Evolutionary conservation across 1,140 invertebrate species (phyloP).

Genomic region (Eupeodes corollae): DNA sequence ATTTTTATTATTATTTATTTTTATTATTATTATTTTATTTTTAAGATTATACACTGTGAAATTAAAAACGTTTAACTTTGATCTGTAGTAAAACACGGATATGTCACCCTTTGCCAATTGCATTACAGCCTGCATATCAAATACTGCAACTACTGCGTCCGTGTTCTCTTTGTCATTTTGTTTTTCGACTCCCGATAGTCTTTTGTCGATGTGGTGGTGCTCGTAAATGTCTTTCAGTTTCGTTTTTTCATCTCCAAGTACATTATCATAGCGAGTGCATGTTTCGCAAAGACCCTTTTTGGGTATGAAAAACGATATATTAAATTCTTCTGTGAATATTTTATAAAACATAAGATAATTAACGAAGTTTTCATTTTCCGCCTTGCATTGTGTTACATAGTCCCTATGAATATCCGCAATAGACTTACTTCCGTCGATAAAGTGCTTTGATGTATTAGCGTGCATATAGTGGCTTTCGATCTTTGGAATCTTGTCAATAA

Average conservation of each 20-base stretch:
- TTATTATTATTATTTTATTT: slow-evolving; percentile 8
- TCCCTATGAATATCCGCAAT: slow-evolving; percentile 9
- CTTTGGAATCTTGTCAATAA: slow-evolving; percentile 9
- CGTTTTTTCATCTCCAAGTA: slow-evolving; percentile 3
- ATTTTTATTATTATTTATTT: no score
- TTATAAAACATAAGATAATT: slow-evolving; percentile 7
- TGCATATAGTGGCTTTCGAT: slow-evolving; percentile 12
- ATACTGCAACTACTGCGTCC: slow-evolving; percentile 7
- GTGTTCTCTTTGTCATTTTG: slow-evolving; percentile 9
- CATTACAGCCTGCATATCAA: slow-evolving; percentile 14
- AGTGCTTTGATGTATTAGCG: slow-evolving; percentile 5
- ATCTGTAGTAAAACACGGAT: slow-evolving; percentile 18
- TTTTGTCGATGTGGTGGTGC: slow-evolving; percentile 9
- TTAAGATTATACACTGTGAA: slow-evolving; percentile 18
- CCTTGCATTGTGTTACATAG: slow-evolving; percentile 6
- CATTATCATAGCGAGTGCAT: slow-evolving; percentile 10
- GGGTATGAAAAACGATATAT: slow-evolving; percentile 17
- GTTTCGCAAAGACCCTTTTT: slow-evolving; percentile 18
- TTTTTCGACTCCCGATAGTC: slow-evolving; percentile 7
- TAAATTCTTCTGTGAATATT: slow-evolving; percentile 15
- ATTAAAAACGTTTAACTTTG: slow-evolving; percentile 21
- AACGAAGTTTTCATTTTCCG: slow-evolving; percentile 6
- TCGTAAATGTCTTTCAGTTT: slow-evolving; percentile 10
- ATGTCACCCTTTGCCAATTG: slow-evolving; percentile 11
- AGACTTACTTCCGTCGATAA: slow-evolving; percentile 9